phyloP scores from a whole-genome alignment of 2,888 invertebrate genomes.

The Folsomia manolachei region DNA sequence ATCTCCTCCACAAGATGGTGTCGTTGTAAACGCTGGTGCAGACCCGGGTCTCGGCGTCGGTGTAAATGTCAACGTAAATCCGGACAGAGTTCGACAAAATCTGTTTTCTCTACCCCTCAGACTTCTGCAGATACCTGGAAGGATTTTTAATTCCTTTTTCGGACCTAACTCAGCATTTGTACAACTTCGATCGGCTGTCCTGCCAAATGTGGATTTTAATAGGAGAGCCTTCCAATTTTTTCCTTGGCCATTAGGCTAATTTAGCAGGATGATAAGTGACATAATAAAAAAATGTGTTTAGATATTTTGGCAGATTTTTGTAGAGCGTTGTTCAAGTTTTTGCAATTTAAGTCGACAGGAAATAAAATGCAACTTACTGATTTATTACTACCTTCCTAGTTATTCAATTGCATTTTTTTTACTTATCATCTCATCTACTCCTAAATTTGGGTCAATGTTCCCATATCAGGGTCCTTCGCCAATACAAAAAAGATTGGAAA shows the following conservation, averaged over 20 bases:
- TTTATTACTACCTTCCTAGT: no score
- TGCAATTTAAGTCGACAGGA: no score
- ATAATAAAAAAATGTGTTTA: no score
- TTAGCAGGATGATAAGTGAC: no score
- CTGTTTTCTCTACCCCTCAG: neutral
- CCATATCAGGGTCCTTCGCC: neutral
- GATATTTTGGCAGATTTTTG: no score
- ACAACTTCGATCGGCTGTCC: neutral
- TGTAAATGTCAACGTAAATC: slow-evolving; percentile 1
- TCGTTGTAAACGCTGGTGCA: neutral
- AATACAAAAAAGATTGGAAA: neutral
- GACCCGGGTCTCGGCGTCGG: no score
- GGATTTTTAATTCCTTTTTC: slow-evolving; percentile 4
- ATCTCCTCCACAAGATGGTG: neutral
- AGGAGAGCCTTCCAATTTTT: slow-evolving; percentile 6
- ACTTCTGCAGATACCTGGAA: slow-evolving; percentile 12
- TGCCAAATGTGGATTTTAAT: slow-evolving; percentile 6
- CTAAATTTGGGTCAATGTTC: neutral
- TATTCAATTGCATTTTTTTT: neutral
- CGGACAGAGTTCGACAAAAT: neutral
- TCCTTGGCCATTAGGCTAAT: slow-evolving; percentile 16
- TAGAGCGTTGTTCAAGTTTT: no score
- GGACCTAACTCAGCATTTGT: slow-evolving; percentile 8
- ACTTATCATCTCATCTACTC: neutral
- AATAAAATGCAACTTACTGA: no score